Evolutionary conservation across 2,797 vertebrate species (phyloP), one percentile per base, ranked within the genome.

Genomic region (Chromobotia macracanthus): DNA sequence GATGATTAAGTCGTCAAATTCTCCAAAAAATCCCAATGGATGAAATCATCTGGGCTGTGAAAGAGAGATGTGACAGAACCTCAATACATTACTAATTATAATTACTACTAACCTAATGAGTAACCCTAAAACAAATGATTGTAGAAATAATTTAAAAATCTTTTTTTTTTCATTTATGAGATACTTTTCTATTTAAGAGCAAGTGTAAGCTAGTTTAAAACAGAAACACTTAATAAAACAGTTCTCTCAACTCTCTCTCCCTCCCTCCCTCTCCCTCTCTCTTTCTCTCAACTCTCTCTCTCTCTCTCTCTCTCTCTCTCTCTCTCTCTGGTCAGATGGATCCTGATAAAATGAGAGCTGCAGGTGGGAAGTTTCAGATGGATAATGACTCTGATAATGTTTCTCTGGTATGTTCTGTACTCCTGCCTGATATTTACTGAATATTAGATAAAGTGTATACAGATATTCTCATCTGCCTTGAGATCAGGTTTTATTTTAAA

Each of bases 281-380:
- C n/a, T n/a, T n/a, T 38, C n/a, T n/a, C n/a, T n/a, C n/a, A n/a
- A n/a, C n/a, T n/a, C n/a, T n/a, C n/a, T 28, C 28, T 28, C 28
- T 28, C 28, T 28, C 28, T 28, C 2, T 12, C 18, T 68, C 19
- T 60, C 63, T 77, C 16, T 65, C 25, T 64, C 19, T 23, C 18
- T 67, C 55, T 84, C 50, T 18, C 6, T 60, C 74, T 80, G 79
- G 87, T 61, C 89, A 99, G 97, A 92, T 94, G 16, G 96, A 97
- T 84, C 91, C 93, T 51, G 97, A 97, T 88, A 96, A 95, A 90
- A 87, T 88, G 0, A 94, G 94, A 80, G 73, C 84, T 38, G 87
- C 88, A 5, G 93, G 92, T 72, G 86, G 87, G 79, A 95, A 93
- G 86, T 95, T 92, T 82, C 84, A 91, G 5, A 91, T 93, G 0